Percentiles rank a stretch among this genome's conserved stretches.
phyloP scores from a whole-genome alignment of 2,888 invertebrate species.

The Lasioglossum lativentre region DNA sequence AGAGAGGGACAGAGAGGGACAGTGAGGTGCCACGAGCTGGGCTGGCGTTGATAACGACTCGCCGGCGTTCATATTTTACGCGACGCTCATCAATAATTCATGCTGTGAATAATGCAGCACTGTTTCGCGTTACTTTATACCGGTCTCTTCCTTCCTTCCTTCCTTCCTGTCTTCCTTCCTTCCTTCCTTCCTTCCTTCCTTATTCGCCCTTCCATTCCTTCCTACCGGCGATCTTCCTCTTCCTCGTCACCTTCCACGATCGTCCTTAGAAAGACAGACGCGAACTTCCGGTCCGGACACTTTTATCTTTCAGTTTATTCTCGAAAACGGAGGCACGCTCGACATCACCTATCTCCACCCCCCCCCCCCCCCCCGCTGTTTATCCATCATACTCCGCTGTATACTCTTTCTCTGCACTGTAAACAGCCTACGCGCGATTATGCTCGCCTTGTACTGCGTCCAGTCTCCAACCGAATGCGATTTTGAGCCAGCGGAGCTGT shows the following conservation, averaged over 20 bases:
- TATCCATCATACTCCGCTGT: background rate
- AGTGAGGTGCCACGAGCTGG: conserved; percentile 65
- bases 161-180: conserved; percentile 18
- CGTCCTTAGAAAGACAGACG: conserved; percentile 21
- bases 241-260: background rate
- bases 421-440: conserved; percentile 39
- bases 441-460: background rate
- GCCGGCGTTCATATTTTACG: conserved; percentile 83
- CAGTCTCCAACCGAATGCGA: background rate
- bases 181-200: background rate
- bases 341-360: background rate
- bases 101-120: conserved; percentile 83
- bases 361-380: background rate
- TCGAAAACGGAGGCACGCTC: conserved; percentile 60
- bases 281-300: conserved; percentile 61
- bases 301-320: conserved; percentile 66
- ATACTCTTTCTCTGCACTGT: conserved; percentile 12
- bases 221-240: background rate
- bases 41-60: conserved; percentile 83
- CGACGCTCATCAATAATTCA: conserved; percentile 84
- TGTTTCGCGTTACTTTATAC: conserved; percentile 82
- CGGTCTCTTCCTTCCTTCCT: conserved; percentile 35
- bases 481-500: background rate
- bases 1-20: conserved; percentile 44
- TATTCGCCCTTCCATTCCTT: background rate